Evolutionary conservation across 2,888 invertebrate species (phyloP).

Genomic region (Caenorhabditis imperialis): DNA sequence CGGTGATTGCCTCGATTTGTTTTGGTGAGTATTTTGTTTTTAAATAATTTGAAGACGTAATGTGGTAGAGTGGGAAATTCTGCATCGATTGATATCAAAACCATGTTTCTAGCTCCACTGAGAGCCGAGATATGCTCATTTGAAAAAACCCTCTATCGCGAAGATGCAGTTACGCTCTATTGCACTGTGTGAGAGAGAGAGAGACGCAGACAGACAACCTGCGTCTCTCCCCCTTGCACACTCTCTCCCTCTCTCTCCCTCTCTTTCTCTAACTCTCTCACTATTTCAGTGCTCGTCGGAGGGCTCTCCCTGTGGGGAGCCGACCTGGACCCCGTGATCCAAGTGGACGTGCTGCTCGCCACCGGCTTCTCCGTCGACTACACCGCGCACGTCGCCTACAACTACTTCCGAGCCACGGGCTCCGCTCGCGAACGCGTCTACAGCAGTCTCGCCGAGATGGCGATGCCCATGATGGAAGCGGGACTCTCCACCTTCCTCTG

Average conservation of each 20-base stretch:
- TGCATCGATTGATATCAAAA: too few species aligned
- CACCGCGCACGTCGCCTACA: constrained; percentile 76
- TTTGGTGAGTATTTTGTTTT: constrained; percentile 62
- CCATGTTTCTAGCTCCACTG: too few species aligned
- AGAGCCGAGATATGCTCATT: too few species aligned
- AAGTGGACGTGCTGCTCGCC: constrained; percentile 75
- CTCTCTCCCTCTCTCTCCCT: too few species aligned
- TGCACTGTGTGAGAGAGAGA: too few species aligned
- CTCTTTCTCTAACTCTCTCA: too few species aligned
- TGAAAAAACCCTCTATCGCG: too few species aligned
- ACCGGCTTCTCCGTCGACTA: constrained; percentile 76
- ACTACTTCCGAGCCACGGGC: constrained; percentile 71
- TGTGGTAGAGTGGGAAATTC: background rate
- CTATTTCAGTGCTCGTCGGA: constrained; percentile 76
- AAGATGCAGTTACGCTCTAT: too few species aligned
- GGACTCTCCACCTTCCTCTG: constrained; percentile 72
- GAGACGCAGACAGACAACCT: too few species aligned
- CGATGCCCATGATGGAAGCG: constrained; percentile 73
- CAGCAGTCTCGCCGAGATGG: constrained; percentile 72
- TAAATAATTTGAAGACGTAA: background rate
- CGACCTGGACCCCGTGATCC: constrained; percentile 76
- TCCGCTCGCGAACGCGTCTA: constrained; percentile 67
- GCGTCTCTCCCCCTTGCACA: too few species aligned
- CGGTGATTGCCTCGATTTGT: constrained; percentile 74
- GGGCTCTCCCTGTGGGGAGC: constrained; percentile 75